Evolutionary conservation across 2,888 invertebrate genomes (phyloP).

Genomic region (Spodoptera littoralis): DNA sequence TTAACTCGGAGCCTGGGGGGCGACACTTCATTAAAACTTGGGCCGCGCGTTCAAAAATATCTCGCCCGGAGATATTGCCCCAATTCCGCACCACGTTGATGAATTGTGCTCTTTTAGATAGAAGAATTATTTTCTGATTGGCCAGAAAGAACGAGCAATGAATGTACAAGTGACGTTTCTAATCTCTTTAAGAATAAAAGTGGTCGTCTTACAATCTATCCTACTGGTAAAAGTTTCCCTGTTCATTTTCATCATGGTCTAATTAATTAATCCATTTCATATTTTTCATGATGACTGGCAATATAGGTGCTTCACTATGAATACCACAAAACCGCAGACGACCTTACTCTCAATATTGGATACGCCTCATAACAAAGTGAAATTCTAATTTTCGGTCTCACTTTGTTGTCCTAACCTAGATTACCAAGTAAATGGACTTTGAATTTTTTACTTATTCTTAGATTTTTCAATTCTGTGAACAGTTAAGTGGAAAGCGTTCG

Average conservation of each 20-base stretch:
- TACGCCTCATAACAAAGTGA: too few species aligned
- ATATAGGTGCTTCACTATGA: too few species aligned
- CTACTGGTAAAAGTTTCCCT: too few species aligned
- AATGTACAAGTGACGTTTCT: too few species aligned
- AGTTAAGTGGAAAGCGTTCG: background rate
- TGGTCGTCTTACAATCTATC: too few species aligned
- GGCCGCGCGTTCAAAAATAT: conserved; percentile 47
- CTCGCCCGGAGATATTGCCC: conserved; percentile 33
- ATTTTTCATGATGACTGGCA: too few species aligned
- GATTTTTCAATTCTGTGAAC: conserved; percentile 21
- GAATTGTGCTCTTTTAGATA: conserved; percentile 31
- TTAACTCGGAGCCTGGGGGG: conserved; percentile 30
- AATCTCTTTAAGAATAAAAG: too few species aligned
- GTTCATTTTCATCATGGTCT: too few species aligned
- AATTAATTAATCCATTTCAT: too few species aligned
- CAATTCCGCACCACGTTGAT: conserved; percentile 40
- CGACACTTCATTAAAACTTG: conserved; percentile 63
- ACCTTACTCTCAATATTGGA: too few species aligned
- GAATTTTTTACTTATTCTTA: background rate
- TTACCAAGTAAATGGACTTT: background rate
- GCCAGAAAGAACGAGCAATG: background rate
- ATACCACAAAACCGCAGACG: too few species aligned
- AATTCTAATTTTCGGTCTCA: background rate
- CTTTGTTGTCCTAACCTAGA: background rate
- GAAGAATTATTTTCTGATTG: conserved; percentile 35